phyloP scores from a whole-genome alignment of 2,113 vertebrate species.

The Opisthocomus hoazin region DNA sequence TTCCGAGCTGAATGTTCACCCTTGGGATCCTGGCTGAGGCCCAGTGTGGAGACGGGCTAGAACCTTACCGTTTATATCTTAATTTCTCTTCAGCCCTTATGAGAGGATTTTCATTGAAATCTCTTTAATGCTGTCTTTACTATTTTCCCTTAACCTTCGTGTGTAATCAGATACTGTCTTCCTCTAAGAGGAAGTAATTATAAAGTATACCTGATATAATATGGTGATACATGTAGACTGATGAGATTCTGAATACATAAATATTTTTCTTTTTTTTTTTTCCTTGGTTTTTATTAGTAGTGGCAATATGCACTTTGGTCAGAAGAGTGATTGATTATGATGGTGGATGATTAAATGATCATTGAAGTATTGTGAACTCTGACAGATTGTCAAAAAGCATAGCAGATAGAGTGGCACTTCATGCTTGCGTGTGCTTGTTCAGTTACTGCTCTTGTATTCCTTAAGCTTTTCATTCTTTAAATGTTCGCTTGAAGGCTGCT shows the following conservation, averaged over 20 bases:
- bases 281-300: neutral
- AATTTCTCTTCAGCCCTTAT: neutral
- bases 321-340: no score
- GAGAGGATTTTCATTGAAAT: neutral
- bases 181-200: neutral
- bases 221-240: neutral
- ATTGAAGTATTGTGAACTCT: neutral
- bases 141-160: neutral
- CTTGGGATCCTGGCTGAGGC: neutral
- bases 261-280: no score
- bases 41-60: neutral
- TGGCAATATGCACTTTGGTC: neutral
- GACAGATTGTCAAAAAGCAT: neutral
- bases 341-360: no score
- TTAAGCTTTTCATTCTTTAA: neutral
- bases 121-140: neutral
- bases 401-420: neutral
- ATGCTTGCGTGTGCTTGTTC: neutral
- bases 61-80: neutral
- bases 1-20: neutral
- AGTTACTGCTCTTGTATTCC: neutral
- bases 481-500: neutral
- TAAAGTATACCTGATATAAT: neutral
- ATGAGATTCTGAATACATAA: neutral
- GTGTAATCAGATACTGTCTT: neutral